phyloP scores from a whole-genome alignment of 2,888 invertebrate species.

The Dendrolimus houi region DNA sequence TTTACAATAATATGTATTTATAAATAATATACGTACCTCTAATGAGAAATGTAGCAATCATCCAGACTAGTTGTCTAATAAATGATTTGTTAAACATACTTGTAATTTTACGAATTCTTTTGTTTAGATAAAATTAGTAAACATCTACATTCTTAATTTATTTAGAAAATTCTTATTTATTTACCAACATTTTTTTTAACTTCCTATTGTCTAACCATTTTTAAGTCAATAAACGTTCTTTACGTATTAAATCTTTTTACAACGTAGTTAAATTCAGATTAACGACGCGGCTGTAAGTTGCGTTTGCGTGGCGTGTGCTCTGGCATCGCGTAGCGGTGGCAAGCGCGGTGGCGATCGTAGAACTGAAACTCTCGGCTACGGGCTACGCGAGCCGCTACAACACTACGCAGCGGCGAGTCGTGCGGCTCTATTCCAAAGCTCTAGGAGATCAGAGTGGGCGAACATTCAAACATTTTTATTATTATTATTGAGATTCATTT shows the following conservation, averaged over 20 bases:
- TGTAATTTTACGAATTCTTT: background rate
- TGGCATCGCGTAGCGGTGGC: slow-evolving; percentile 36
- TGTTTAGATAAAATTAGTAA: background rate
- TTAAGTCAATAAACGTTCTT: background rate
- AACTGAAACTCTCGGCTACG: slow-evolving; percentile 36
- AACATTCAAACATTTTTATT: too few relatives aligned
- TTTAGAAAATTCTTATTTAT: background rate
- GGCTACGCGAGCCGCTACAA: slow-evolving; percentile 26
- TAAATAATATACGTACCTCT: slow-evolving; percentile 38
- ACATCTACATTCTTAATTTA: background rate
- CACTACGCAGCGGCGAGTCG: slow-evolving; percentile 11
- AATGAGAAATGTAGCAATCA: slow-evolving; percentile 38
- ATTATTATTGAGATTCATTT: too few relatives aligned
- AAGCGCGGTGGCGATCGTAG: slow-evolving; percentile 44
- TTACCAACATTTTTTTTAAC: background rate
- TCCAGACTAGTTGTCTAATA: slow-evolving; percentile 40
- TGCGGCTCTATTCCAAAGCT: too few relatives aligned
- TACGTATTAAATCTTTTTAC: slow-evolving; percentile 33
- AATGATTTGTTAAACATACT: slow-evolving; percentile 12
- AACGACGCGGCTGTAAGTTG: slow-evolving; percentile 49
- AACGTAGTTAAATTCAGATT: slow-evolving; percentile 50
- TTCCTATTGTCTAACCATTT: background rate
- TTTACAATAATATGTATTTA: too few relatives aligned
- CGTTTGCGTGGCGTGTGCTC: slow-evolving; percentile 20
- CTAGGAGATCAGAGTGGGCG: too few relatives aligned